A percentile compares a stretch with the other conserved stretches of the same genome.
Conservation (phyloP, 2,888 invertebrate genomes). For the Zaprionus bogoriensis region DNA sequence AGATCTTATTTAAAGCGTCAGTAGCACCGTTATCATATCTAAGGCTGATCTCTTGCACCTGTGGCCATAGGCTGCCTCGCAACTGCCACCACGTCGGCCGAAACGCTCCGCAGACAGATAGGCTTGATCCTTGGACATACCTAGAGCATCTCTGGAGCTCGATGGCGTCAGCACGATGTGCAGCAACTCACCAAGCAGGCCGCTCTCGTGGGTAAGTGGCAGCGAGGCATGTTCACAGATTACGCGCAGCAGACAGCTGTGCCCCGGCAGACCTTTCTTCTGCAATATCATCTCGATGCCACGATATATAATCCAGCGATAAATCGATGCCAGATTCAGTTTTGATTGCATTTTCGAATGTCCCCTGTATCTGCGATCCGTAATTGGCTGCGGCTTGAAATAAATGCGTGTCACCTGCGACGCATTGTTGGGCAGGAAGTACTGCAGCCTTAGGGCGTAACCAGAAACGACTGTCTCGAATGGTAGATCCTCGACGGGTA, state of each 20-base stretch:
- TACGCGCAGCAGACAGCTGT: conserved; percentile 88
- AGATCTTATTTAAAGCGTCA: conserved; percentile 7
- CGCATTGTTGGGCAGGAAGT: conserved; percentile 76
- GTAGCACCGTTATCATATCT: conserved; percentile 63
- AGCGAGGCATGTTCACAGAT: conserved; percentile 90
- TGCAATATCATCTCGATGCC: conserved; percentile 75
- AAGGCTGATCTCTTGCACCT: conserved; percentile 73
- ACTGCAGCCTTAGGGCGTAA: conserved; percentile 81
- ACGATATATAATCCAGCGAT: conserved; percentile 79
- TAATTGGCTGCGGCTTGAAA: conserved; percentile 73
- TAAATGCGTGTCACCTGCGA: conserved; percentile 70
- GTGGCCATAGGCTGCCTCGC: conserved; percentile 59
- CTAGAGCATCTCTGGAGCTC: conserved; percentile 86
- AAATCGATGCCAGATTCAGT: conserved; percentile 43
- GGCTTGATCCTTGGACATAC: conserved; percentile 85
- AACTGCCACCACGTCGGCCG: conserved; percentile 83
- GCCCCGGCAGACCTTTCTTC: conserved; percentile 87
- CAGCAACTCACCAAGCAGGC: conserved; percentile 89
- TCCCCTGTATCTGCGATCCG: conserved; percentile 17
- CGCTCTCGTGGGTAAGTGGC: conserved; percentile 87
- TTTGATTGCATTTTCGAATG: not conserved
- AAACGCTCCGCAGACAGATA: conserved; percentile 88
- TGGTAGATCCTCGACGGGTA: conserved; percentile 77
- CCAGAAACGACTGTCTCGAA: conserved; percentile 80
- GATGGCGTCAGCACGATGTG: conserved; percentile 91